Evolutionary conservation across 2,888 invertebrate species (phyloP).

Genomic region (Coremacera marginata): DNA sequence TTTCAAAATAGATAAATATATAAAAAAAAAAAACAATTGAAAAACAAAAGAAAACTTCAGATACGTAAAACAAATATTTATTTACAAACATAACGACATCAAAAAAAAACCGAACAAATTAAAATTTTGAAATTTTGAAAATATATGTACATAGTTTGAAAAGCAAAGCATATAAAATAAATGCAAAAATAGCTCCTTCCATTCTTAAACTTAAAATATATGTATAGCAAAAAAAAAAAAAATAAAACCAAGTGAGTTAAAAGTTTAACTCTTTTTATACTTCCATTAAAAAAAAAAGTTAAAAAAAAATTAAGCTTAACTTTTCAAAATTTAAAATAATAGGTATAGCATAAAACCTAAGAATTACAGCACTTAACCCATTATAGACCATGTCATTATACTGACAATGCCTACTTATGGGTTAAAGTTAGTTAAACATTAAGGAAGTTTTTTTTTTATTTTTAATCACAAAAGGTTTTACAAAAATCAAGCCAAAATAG

Average conservation of each 20-base stretch:
- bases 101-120: conserved; percentile 15
- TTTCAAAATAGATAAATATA: neutral
- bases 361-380: neutral
- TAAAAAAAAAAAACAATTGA: neutral
- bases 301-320: conserved; percentile 37
- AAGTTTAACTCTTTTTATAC: conserved; percentile 36
- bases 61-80: conserved; percentile 35
- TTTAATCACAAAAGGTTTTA: neutral
- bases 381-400: no score
- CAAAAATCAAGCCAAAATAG: conserved; percentile 36
- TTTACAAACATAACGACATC: conserved; percentile 5
- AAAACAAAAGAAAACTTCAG: conserved; percentile 16
- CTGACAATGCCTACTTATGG: no score
- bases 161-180: conserved; percentile 4
- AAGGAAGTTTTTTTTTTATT: neutral
- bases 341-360: neutral
- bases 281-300: conserved; percentile 32
- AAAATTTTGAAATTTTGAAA: conserved; percentile 31
- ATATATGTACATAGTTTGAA: conserved; percentile 24
- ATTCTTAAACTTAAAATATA: conserved; percentile 31
- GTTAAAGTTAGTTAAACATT: no score
- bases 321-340: conserved; percentile 18
- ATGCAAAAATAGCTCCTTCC: conserved; percentile 38
- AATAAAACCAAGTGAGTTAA: neutral
- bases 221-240: neutral